Percentiles rank a stretch among this genome's conserved stretches.
These are phyloP conservation scores for Forbesichthys papilliferus DNA, from an alignment of 2,113 vertebrate genomes.

Conservation along the genomic window DNA sequence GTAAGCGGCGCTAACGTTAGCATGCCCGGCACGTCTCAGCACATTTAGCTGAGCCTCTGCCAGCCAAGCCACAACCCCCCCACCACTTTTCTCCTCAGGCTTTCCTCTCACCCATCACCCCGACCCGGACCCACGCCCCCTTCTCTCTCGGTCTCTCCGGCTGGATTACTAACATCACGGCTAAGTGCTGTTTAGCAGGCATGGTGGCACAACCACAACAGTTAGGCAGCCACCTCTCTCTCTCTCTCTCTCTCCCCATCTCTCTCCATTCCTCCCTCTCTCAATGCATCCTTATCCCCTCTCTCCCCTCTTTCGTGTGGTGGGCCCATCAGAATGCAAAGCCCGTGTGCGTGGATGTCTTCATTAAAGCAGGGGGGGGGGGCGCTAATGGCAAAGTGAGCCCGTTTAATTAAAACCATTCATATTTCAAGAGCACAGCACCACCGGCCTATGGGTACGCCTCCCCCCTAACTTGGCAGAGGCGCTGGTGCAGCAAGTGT, in stretches of 20 bases:
- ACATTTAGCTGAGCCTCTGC: too few species aligned
- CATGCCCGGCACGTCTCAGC: slow-evolving; percentile 55
- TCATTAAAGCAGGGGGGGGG: slow-evolving; percentile 69
- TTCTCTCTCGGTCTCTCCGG: too few species aligned
- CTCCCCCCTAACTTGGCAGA: slow-evolving; percentile 45
- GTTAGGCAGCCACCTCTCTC: too few species aligned
- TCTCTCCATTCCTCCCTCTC: too few species aligned
- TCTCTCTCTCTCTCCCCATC: too few species aligned
- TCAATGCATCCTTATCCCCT: background rate
- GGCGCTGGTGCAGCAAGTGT: background rate
- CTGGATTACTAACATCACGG: too few species aligned
- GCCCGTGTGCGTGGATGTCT: slow-evolving; percentile 45
- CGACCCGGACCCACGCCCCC: too few species aligned
- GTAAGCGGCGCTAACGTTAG: slow-evolving; percentile 30
- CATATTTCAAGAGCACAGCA: slow-evolving; percentile 77
- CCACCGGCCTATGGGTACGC: slow-evolving; percentile 52
- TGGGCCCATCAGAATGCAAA: slow-evolving; percentile 36
- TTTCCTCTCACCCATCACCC: too few species aligned
- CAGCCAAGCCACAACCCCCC: too few species aligned
- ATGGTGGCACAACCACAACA: too few species aligned
- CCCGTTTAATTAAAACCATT: slow-evolving; percentile 82
- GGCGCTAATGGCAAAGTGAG: slow-evolving; percentile 77
- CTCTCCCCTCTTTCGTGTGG: background rate
- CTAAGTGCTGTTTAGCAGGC: too few species aligned
- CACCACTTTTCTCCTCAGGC: too few species aligned